Conservation (phyloP, 1,140 invertebrate genomes). For the Melipona quadrifasciata region DNA sequence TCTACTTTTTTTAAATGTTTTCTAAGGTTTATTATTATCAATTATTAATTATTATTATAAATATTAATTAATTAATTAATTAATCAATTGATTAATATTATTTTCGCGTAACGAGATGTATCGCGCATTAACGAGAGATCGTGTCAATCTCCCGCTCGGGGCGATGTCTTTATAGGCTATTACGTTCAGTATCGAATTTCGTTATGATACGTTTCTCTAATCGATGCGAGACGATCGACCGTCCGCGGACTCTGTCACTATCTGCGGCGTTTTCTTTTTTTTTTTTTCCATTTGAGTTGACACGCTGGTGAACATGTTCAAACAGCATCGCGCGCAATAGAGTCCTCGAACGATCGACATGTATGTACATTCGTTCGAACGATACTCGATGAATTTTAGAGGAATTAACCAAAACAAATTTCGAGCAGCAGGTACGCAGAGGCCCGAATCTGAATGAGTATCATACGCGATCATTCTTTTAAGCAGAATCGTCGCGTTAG, state of each 20-base stretch:
- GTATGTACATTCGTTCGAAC: too few species aligned
- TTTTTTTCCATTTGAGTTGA: background rate
- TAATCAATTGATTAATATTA: slow-evolving; percentile 62
- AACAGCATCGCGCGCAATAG: background rate
- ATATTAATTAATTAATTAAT: slow-evolving; percentile 63
- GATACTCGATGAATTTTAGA: background rate
- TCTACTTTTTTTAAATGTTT: slow-evolving; percentile 67
- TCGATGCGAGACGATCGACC: background rate
- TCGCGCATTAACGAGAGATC: slow-evolving; percentile 74
- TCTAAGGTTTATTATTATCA: slow-evolving; percentile 66
- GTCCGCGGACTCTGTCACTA: background rate
- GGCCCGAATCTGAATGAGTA: slow-evolving; percentile 5
- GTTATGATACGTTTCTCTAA: background rate
- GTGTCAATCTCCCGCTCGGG: slow-evolving; percentile 72
- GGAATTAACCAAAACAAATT: background rate
- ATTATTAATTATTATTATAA: slow-evolving; percentile 50
- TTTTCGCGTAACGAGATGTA: slow-evolving; percentile 72
- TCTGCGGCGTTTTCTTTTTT: background rate
- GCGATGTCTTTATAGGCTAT: slow-evolving; percentile 32
- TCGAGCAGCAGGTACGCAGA: background rate
- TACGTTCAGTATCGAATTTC: background rate
- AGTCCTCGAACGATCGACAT: background rate
- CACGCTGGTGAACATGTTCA: background rate
- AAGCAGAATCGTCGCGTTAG: slow-evolving; percentile 8
- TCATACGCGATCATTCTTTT: background rate